Base-by-base conservation (phyloP, 2,888 invertebrate species). In the Lacanobia wlatinum region DNA sequence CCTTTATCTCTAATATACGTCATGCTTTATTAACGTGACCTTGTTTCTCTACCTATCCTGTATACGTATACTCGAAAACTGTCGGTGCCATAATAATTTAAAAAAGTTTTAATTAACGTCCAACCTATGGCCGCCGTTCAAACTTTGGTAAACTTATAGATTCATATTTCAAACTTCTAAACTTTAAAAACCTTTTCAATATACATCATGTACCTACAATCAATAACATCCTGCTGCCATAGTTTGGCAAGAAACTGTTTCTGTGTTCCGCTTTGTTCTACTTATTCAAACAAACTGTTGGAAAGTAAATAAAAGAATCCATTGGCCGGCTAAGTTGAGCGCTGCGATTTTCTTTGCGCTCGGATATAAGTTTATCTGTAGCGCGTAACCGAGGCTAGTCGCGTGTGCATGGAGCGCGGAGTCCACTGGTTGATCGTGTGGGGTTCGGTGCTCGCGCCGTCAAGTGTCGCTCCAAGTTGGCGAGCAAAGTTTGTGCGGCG, bases 391-490 rank as follows among this genome's bases (percentile, higher is more conserved):
- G 64, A 64, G 38, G 72, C 75, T 63, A 73, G 84, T 76, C 81
- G 78, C 82, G 80, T 84, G 87, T 78, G 85, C 78, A 80, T 82
- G 73, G 75, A 82, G 73, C 83, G 68, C 81, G 79, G 76, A 78
- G 85, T 92, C 94, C 93, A 95, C 95, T 91, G 94, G 95, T 94
- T 95, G 95, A 91, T 92, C 92, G 91, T 88, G 89, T 86, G 86
- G 87, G 87, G 83, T 86, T 82, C 84, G 81, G 83, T 81, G 74
- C 78, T 79, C 86, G 88, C 84, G 88, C 88, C 87, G 87, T 89
- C 90, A 93, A 93, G 93, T 92, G 91, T 91, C 89, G 91, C 87
- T 89, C 90, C 85, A 94, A 94, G 92, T 94, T 93, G 92, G 89
- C 91, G 89, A 88, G 90, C 83, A 93, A 94, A 94, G 92, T 95